Conservation (phyloP, 1,140 invertebrate species). For the Meloidogyne exigua region DNA sequence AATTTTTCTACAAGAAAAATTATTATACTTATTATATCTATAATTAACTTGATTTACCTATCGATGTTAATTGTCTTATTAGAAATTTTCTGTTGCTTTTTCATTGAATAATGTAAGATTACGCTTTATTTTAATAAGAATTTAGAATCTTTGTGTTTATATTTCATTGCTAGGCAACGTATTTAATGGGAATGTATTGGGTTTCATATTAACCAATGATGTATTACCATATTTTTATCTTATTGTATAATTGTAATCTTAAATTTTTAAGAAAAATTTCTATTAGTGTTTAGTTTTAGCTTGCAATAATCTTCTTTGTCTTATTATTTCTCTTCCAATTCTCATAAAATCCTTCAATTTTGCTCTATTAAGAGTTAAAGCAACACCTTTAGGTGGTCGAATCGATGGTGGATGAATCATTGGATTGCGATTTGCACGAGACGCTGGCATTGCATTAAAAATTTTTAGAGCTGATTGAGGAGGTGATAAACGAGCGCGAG, state of each 20-base stretch:
- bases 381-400: conserved; percentile 40
- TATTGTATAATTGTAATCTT: neutral
- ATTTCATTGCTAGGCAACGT: neutral
- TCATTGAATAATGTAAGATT: neutral
- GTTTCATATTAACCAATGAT: neutral
- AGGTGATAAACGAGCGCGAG: neutral
- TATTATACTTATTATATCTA: neutral
- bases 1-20: neutral
- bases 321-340: conserved; percentile 19
- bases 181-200: neutral
- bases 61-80: neutral
- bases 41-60: neutral
- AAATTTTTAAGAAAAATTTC: neutral
- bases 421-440: neutral
- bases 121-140: neutral
- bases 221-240: neutral
- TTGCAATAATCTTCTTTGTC: neutral
- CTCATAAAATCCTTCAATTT: conserved; percentile 40
- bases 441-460: neutral
- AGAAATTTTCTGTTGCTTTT: conserved; percentile 1
- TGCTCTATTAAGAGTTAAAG: conserved; percentile 25
- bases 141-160: neutral
- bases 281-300: neutral
- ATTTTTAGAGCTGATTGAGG: neutral
- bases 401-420: conserved; percentile 28